Conservation (phyloP, 2,113 vertebrate genomes). For the Rattus norvegicus region GRCr8 NC_086031.1:97246501-97247000, state of each 20-base stretch:
- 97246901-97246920: rapidly evolving
- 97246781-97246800: not conserved
- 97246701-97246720: not conserved
- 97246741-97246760: not conserved
- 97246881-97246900: not conserved
- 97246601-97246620: not conserved
- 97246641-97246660: not conserved
- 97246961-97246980: too few species aligned
- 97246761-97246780: too few species aligned
- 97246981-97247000: not conserved
- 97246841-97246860: not conserved
- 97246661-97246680: not conserved
- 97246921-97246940: not conserved
- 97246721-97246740: not conserved
- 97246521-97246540: not conserved
- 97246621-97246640: not conserved
- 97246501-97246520: not conserved
- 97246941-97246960: too few species aligned
- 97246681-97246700: not conserved
- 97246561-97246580: not conserved
- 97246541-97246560: not conserved
- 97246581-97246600: not conserved
- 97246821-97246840: not conserved
- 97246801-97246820: not conserved
- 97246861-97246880: not conserved